Evolutionary conservation across 2,888 invertebrate species (phyloP).

Genomic region (Drosophila meridiana): DNA sequence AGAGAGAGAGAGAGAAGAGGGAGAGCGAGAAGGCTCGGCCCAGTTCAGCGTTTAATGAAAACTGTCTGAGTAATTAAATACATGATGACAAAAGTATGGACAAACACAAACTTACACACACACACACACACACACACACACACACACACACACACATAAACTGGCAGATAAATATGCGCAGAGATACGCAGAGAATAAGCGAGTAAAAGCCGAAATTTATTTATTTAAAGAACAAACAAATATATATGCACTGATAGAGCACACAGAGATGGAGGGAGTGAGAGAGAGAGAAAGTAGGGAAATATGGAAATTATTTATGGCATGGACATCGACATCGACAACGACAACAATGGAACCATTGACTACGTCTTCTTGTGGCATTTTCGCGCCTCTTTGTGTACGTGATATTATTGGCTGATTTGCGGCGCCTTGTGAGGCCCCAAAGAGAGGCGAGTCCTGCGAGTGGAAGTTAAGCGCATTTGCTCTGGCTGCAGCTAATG

Average conservation of each 20-base stretch:
- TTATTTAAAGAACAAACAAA: conserved; percentile 42
- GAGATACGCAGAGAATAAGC: conserved; percentile 5
- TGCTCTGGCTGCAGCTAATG: conserved; percentile 65
- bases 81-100: conserved; percentile 71
- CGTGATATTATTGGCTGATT: conserved; percentile 55
- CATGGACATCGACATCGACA: conserved; percentile 8
- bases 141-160: not conserved
- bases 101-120: conserved; percentile 25
- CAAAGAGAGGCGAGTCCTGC: conserved; percentile 10
- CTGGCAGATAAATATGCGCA: conserved; percentile 4
- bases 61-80: conserved; percentile 78
- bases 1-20: not conserved
- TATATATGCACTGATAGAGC: conserved; percentile 5
- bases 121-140: conserved; percentile 2
- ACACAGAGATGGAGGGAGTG: not conserved
- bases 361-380: conserved; percentile 39
- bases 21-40: not conserved
- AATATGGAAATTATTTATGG: conserved; percentile 70
- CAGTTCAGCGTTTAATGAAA: conserved; percentile 69
- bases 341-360: conserved; percentile 10
- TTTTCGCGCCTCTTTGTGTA: conserved; percentile 40
- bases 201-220: conserved; percentile 51
- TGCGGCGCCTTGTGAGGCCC: conserved; percentile 44
- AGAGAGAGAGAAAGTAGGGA: conserved; percentile 4
- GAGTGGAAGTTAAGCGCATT: conserved; percentile 61